Evolutionary conservation across 2,113 vertebrate genomes (phyloP).

Genomic region (Balaenoptera acutorostrata): DNA sequence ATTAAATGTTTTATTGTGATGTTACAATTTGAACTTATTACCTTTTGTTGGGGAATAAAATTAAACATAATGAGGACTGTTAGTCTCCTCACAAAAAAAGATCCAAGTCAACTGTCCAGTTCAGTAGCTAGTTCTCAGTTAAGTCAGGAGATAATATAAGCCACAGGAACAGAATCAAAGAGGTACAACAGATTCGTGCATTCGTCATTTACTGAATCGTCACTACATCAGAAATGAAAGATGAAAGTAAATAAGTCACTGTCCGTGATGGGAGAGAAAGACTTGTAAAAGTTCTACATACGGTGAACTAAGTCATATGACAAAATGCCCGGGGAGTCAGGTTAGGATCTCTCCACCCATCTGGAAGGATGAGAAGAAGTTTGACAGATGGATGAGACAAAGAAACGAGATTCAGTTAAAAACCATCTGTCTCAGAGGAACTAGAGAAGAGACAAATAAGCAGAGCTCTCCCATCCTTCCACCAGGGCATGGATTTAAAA

Average conservation of each 20-base stretch:
- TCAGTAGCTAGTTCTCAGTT: neutral
- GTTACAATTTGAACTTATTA: constrained; percentile 83
- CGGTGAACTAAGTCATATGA: neutral
- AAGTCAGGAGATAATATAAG: neutral
- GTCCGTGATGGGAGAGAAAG: neutral
- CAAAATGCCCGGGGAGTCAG: neutral
- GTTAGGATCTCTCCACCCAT: neutral
- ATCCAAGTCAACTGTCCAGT: neutral
- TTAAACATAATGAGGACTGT: constrained; percentile 81
- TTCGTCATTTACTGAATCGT: neutral
- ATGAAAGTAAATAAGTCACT: neutral
- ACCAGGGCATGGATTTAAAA: neutral
- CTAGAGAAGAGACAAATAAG: neutral
- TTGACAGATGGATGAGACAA: neutral
- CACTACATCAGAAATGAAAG: neutral
- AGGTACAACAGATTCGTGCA: neutral
- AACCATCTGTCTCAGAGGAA: neutral
- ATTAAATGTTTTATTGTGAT: constrained; percentile 84
- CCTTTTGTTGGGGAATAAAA: constrained; percentile 77
- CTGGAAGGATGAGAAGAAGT: neutral
- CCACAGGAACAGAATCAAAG: neutral
- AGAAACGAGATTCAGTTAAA: neutral
- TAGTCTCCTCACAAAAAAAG: constrained; percentile 63
- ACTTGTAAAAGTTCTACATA: neutral
- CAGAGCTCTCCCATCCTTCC: neutral